Evolutionary conservation across 2,113 vertebrate genomes (phyloP).

Genomic region (Rhinolophus ferrumequinum): DNA sequence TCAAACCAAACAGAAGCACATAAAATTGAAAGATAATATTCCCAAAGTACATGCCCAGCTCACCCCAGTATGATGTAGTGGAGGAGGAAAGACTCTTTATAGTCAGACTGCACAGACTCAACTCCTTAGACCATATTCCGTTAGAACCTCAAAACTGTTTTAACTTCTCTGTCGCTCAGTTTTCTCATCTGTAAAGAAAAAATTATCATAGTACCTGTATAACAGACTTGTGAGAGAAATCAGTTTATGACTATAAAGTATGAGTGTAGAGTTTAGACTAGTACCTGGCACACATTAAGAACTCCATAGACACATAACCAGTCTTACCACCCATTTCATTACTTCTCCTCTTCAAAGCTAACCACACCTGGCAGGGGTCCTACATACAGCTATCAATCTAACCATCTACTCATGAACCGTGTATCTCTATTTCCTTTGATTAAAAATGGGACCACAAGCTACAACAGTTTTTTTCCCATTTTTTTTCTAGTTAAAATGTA

Average conservation of each 20-base stretch:
- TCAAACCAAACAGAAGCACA: not conserved
- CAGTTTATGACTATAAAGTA: not conserved
- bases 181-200: not conserved
- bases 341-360: not conserved
- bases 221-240: not conserved
- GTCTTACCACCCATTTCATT: not conserved
- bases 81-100: not conserved
- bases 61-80: too few species aligned
- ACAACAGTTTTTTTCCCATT: not conserved
- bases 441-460: not conserved
- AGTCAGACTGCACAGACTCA: not conserved
- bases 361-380: not conserved
- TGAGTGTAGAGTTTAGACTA: not conserved
- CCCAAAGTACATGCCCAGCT: not conserved
- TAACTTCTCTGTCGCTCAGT: not conserved
- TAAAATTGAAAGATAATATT: not conserved
- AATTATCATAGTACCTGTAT: not conserved
- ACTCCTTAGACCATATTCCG: not conserved
- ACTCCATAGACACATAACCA: not conserved
- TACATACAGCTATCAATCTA: not conserved
- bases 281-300: not conserved
- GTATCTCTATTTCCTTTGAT: not conserved
- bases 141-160: not conserved
- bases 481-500: not conserved
- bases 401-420: not conserved